These are phyloP conservation scores for Albula glossodonta DNA, from an alignment of 2,113 vertebrate genomes.

Conservation along the genomic window DNA sequence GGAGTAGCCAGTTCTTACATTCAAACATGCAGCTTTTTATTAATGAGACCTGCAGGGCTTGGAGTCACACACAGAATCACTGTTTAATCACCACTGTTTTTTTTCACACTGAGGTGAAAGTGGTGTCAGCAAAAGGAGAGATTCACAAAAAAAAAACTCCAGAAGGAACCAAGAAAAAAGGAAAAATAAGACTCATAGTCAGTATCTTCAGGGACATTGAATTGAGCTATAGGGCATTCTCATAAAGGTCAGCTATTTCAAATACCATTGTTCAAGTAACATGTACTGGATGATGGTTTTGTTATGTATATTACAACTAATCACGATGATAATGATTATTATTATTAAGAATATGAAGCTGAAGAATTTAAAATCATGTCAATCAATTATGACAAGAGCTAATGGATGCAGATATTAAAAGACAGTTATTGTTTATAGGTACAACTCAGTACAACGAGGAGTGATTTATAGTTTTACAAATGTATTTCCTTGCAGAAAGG, in stretches of 20 bases:
- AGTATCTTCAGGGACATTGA: not conserved
- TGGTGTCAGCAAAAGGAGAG: not conserved
- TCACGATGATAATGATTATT: not conserved
- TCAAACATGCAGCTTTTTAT: not conserved
- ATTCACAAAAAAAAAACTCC: not conserved
- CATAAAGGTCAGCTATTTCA: not conserved
- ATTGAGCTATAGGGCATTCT: not conserved
- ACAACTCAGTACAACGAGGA: not conserved
- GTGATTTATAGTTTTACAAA: too few relatives aligned
- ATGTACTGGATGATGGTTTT: not conserved
- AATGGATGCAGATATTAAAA: not conserved
- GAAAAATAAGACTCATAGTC: too few relatives aligned
- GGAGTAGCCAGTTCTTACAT: not conserved
- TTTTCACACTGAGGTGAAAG: too few relatives aligned
- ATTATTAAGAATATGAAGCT: not conserved
- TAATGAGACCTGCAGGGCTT: not conserved
- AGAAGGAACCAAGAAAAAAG: not conserved
- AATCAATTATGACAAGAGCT: not conserved
- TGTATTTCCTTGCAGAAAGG: not conserved
- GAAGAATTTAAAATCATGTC: not conserved
- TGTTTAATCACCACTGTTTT: not conserved
- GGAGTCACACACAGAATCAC: not conserved
- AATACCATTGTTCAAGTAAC: not conserved
- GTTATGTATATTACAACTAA: not conserved
- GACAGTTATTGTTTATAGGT: not conserved